Percentiles rank a stretch among this genome's conserved stretches.
Conservation (phyloP, 2,797 vertebrate species). For the Thripadectes ignobilis region DNA sequence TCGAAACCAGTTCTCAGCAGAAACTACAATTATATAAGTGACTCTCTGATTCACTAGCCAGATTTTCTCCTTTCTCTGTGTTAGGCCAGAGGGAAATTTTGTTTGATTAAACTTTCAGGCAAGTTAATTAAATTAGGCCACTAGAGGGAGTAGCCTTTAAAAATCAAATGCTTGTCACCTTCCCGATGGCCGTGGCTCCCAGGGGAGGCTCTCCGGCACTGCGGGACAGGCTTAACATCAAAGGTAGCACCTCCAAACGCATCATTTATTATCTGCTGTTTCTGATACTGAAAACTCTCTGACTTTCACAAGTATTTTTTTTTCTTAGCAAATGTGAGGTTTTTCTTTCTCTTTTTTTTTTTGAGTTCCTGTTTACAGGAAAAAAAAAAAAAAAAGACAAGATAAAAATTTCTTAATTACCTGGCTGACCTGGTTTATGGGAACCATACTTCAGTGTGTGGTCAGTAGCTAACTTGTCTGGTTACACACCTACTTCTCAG, state of each 20-base stretch:
- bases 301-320: not conserved
- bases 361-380: not conserved
- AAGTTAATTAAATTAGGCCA: not conserved
- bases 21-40: not conserved
- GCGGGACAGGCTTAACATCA: accelerated
- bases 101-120: not conserved
- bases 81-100: not conserved
- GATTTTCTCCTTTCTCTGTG: not conserved
- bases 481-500: not conserved
- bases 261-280: not conserved
- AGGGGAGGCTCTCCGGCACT: accelerated
- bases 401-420: not conserved
- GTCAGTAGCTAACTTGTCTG: not conserved
- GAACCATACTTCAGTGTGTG: not conserved
- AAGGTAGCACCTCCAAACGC: not conserved
- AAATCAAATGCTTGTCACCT: not conserved
- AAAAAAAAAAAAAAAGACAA: not conserved
- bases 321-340: not conserved
- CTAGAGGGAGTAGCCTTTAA: slow-evolving; percentile 49
- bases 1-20: not conserved
- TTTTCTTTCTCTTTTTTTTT: not conserved
- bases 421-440: not conserved
- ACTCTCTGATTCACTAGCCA: not conserved
- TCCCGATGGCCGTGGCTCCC: accelerated
- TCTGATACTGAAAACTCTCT: not conserved